Evolutionary conservation across 2,113 vertebrate species (phyloP).

Genomic region (Amazona vittata): DNA sequence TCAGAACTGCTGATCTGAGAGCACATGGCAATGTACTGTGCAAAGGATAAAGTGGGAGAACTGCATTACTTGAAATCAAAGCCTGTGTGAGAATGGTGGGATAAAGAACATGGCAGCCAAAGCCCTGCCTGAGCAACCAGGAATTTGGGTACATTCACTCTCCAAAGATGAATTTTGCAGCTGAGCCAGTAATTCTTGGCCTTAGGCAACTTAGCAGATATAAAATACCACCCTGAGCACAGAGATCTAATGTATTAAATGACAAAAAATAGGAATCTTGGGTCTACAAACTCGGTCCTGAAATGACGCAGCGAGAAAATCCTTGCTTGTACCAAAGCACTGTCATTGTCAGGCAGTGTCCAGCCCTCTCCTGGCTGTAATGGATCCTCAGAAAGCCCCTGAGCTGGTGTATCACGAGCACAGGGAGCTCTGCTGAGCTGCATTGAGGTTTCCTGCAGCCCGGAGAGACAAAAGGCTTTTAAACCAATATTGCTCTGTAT

Average conservation of each 20-base stretch:
- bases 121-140: neutral
- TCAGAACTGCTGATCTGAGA: neutral
- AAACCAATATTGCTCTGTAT: constrained; percentile 22
- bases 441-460: constrained; percentile 34
- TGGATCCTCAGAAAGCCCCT: constrained; percentile 6
- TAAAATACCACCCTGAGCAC: accelerated
- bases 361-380: neutral
- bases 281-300: accelerated
- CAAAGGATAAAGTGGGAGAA: neutral
- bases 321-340: accelerated
- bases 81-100: neutral
- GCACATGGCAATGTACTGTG: accelerated
- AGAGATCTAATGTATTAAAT: accelerated
- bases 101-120: neutral
- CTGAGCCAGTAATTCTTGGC: neutral
- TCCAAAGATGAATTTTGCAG: neutral
- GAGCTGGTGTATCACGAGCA: neutral
- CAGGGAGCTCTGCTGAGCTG: neutral
- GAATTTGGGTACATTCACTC: neutral
- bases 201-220: neutral
- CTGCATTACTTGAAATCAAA: accelerated
- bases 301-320: neutral
- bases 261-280: neutral
- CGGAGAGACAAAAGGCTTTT: constrained; percentile 48
- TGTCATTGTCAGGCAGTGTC: neutral